phyloP scores from a whole-genome alignment of 2,888 invertebrate species.

The Chironomus tentans region DNA sequence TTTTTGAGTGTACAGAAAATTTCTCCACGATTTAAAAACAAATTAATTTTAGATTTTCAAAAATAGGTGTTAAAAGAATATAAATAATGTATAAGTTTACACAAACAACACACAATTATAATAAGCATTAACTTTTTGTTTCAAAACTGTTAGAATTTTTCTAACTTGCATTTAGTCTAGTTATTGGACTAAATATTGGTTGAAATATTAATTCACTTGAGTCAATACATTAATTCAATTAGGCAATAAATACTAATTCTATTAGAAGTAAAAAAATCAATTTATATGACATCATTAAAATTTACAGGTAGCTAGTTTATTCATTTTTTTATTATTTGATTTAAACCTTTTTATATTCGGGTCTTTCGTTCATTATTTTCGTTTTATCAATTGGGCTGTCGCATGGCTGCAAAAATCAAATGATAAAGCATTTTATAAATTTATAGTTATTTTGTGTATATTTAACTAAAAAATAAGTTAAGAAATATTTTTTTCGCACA shows the following conservation, averaged over 20 bases:
- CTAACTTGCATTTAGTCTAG: neutral
- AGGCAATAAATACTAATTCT: neutral
- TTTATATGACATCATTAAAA: too few relatives aligned
- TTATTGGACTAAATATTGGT: neutral
- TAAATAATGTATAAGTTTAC: neutral
- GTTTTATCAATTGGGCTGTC: neutral
- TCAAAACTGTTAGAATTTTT: neutral
- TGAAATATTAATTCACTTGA: neutral
- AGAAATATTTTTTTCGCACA: neutral
- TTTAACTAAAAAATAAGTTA: neutral
- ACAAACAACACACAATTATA: slow-evolving; percentile 24
- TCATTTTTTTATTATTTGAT: neutral
- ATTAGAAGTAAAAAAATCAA: neutral
- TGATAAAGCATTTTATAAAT: neutral
- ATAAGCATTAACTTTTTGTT: neutral
- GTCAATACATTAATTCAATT: neutral
- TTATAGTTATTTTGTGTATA: neutral
- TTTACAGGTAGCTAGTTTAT: neutral
- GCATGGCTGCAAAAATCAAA: neutral
- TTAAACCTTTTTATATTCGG: neutral
- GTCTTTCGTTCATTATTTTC: neutral
- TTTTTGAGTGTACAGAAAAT: slow-evolving; percentile 11
- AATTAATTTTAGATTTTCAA: neutral
- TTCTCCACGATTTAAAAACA: neutral
- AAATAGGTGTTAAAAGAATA: neutral